These are phyloP conservation scores for Oreortyx pictus DNA, from an alignment of 2,797 vertebrate genomes.

Conservation along the genomic window DNA sequence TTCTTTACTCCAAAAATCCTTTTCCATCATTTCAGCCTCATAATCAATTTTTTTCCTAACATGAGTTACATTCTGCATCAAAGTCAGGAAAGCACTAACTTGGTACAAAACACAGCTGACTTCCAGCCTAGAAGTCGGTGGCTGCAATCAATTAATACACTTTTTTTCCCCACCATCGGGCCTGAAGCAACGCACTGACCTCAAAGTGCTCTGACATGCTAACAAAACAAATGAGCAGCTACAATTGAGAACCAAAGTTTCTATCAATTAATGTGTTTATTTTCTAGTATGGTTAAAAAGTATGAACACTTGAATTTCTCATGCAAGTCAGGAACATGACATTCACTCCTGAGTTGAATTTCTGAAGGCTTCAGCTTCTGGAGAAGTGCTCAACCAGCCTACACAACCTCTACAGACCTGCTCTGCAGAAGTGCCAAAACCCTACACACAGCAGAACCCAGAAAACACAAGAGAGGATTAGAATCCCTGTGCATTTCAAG, in stretches of 20 bases:
- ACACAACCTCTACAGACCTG: not conserved
- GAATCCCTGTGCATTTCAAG: not conserved
- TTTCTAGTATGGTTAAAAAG: not conserved
- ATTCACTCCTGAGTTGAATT: not conserved
- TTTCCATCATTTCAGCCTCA: not conserved
- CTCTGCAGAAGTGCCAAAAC: not conserved
- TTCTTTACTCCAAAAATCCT: not conserved
- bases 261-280: not conserved
- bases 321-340: too few relatives aligned
- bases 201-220: conserved; percentile 22
- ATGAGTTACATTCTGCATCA: not conserved
- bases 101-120: not conserved
- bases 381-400: not conserved
- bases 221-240: conserved; percentile 45
- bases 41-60: not conserved
- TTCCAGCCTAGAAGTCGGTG: conserved; percentile 11
- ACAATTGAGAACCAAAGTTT: not conserved
- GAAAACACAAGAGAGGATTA: not conserved
- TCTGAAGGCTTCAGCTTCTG: not conserved
- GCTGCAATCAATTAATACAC: not conserved
- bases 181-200: conserved; percentile 51
- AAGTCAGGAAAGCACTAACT: conserved; percentile 26
- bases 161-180: conserved; percentile 42
- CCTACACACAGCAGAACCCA: not conserved
- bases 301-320: not conserved